Percentiles rank a stretch among this genome's conserved stretches.
Conservation (phyloP, 2,888 invertebrate species). For the Noctua comes region DNA sequence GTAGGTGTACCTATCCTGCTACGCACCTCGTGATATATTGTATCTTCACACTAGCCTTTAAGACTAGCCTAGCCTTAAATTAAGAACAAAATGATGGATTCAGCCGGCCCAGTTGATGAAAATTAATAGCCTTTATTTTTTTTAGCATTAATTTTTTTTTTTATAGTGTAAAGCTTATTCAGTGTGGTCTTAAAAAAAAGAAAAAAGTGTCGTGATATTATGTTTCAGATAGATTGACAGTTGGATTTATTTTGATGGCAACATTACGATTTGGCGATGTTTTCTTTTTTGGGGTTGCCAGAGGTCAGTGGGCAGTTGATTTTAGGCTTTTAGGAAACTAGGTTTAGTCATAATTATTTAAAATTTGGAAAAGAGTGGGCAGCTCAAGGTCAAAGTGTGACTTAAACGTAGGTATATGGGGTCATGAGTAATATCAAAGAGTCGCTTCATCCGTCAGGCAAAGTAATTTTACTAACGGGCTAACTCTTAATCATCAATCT, state of each 20-base stretch:
- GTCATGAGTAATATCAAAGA: not conserved
- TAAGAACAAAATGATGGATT: conserved; percentile 63
- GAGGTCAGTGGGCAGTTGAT: conserved; percentile 2
- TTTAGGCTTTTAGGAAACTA: conserved; percentile 7
- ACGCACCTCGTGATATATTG: conserved; percentile 76
- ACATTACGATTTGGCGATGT: conserved; percentile 38
- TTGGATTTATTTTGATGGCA: conserved; percentile 45
- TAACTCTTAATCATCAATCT: too few relatives aligned
- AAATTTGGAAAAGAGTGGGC: not conserved
- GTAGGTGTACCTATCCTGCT: conserved; percentile 71
- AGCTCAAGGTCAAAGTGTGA: not conserved
- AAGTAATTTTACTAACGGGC: too few relatives aligned
- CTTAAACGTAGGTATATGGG: not conserved
- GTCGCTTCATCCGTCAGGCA: too few relatives aligned
- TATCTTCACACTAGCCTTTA: conserved; percentile 57
- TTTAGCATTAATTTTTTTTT: conserved; percentile 32
- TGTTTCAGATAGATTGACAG: conserved; percentile 52
- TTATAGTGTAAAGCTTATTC: conserved; percentile 12
- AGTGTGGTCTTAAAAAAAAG: conserved; percentile 53
- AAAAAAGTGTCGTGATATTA: conserved; percentile 34
- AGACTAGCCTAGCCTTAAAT: conserved; percentile 46
- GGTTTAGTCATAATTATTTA: conserved; percentile 7
- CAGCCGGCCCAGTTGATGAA: conserved; percentile 51
- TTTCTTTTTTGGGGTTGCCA: not conserved
- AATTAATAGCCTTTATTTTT: conserved; percentile 57